Base-by-base conservation (phyloP, 2,113 vertebrate species). In the Eptatretus burgeri region DNA sequence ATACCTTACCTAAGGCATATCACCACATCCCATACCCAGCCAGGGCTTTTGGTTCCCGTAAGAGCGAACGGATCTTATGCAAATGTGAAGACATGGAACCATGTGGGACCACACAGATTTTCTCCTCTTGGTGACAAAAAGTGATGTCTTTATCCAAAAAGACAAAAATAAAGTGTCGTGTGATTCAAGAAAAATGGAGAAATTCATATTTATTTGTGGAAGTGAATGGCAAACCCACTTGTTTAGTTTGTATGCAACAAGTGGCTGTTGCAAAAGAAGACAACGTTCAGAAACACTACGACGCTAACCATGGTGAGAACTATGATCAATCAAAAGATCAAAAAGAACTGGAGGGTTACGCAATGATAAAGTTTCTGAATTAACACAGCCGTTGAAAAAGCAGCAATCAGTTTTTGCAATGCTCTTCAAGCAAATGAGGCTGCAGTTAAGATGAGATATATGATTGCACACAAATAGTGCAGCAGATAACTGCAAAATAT, bases 141-240 rank as follows among this genome's bases (percentile, higher is more conserved):
- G n/a, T n/a, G n/a, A n/a, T n/a, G n/a, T n/a, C n/a, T n/a, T 56
- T 56, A 56, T 56, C 52, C 5, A 56, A 56, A 17, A 56, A 56
- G 18, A 56, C 14, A 17, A 56, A 56, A 17, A 17, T 56, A 56
- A 14, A 56, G 8, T 56, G 52, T 56, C 14, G 14, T 16, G 52
- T 16, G 5, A 16, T 56, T 14, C 18, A 14, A 14, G 18, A 16
- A 56, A 56, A 56, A 56, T 56, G 52, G 52, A 56, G 52, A 5
- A 56, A 56, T 56, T 56, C 52, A 56, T 56, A 56, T 5, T 56
- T 14, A n/a, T 56, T 56, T 16, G 52, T 56, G 52, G 52, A 56
- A 17, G 8, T 56, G 5, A 56, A 56, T 56, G 8, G 18, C 14
- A 56, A 56, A 5, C 5, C 14, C 14, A 56, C 52, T 16, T 56